Base-by-base conservation (phyloP, 2,888 invertebrate genomes). In the Oxycera nigricornis region DNA sequence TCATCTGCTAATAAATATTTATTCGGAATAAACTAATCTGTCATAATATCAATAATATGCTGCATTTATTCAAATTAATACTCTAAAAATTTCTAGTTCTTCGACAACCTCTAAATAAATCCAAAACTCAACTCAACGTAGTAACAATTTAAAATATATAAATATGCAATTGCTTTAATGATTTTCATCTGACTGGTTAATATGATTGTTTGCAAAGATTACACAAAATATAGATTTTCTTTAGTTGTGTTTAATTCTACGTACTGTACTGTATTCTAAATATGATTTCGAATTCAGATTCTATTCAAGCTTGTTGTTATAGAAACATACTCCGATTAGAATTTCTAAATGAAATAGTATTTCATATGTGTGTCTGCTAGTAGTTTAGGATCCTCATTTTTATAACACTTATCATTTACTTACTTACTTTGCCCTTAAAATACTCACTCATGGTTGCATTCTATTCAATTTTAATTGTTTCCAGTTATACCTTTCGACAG, bases 371-470 rank as follows among this genome's bases (percentile, higher is more conserved):
- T 31, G 31, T 2, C 31, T n/a, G 31, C 61, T 61, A 61, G n/a
- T 31, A 24, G 14, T 3, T 61, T 61, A 61, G 61, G 61, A 61
- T 61, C 17, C 61, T 7, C 20, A 14, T 28, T 17, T 31, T 61
- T 17, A n/a, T 31, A 31, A 31, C n/a, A 61, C 61, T 61, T 28
- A 57, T 61, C 28, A 24, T 61, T 61, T 17, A 11, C 31, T 11
- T n/a, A 17, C 24, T 3, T 17, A 30, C 20, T 7, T 52, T 35
- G 7, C 17, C 28, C 35, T 31, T n/a, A 61, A 30, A 61, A 20
- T 30, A 61, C 31, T 17, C 61, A 61, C 31, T 61, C 61, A 61
- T 31, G 20, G 31, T 61, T 61, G 31, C 61, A 61, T 31, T 30
- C 61, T 61, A 28, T 7, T 61, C 11, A 31, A 31, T 11, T 59